A percentile compares a stretch with the other conserved stretches of the same genome.
phyloP scores from a whole-genome alignment of 2,888 invertebrate genomes.

The Caenorhabditis zanzibari region DNA sequence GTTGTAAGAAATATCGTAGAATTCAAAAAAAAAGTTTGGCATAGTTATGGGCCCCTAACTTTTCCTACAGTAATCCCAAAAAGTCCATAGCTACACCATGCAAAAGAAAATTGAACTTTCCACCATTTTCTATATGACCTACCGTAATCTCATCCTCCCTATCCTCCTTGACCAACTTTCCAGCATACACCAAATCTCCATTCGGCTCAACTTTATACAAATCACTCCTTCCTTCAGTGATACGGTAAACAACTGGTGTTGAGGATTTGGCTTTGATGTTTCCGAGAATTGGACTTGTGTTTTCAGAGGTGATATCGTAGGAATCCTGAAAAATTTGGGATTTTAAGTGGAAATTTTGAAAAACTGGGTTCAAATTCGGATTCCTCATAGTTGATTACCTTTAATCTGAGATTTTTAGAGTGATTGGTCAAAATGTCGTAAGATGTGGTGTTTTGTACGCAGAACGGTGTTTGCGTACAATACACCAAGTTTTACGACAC shows the following conservation, averaged over 20 bases:
- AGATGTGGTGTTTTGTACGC: slow-evolving; percentile 5
- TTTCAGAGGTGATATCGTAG: slow-evolving; percentile 39
- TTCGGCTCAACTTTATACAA: slow-evolving; percentile 48
- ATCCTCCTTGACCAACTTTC: slow-evolving; percentile 43
- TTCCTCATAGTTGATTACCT: too few relatives aligned
- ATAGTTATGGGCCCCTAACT: too few relatives aligned
- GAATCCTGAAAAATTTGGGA: slow-evolving; percentile 30
- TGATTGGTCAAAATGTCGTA: not conserved
- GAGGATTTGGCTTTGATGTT: slow-evolving; percentile 42
- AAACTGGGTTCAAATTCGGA: not conserved
- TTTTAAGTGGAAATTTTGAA: too few relatives aligned
- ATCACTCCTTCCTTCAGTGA: slow-evolving; percentile 58
- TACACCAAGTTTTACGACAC: slow-evolving; percentile 3
- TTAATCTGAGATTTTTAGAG: not conserved
- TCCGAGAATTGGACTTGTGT: slow-evolving; percentile 23
- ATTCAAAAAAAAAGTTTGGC: too few relatives aligned
- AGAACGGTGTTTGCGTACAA: not conserved
- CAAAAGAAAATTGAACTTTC: too few relatives aligned
- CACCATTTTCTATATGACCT: too few relatives aligned
- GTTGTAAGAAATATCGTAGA: too few relatives aligned
- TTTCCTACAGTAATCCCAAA: too few relatives aligned
- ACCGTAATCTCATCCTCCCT: slow-evolving; percentile 51
- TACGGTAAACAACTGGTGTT: slow-evolving; percentile 45
- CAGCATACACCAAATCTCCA: slow-evolving; percentile 54
- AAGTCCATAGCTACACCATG: too few relatives aligned